Percentiles rank a stretch among this genome's conserved stretches.
Conservation (phyloP, 2,113 vertebrate genomes). For the Lagopus muta region DNA sequence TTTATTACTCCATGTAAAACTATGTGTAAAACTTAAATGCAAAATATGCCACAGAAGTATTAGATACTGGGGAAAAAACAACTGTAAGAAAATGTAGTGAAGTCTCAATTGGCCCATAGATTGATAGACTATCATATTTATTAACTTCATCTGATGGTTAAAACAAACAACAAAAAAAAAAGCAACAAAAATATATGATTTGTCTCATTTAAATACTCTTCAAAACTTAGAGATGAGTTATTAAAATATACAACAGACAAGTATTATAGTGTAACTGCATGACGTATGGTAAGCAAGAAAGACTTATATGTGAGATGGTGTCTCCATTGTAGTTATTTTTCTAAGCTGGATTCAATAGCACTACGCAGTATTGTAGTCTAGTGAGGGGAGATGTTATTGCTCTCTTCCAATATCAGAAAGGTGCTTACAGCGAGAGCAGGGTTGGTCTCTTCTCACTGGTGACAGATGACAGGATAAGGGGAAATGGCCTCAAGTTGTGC, state of each 20-base stretch:
- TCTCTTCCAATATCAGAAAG: no score
- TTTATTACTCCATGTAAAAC: background rate
- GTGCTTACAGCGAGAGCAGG: no score
- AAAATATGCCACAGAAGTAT: background rate
- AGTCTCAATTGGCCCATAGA: background rate
- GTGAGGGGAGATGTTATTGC: no score
- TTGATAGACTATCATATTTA: background rate
- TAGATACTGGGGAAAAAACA: background rate
- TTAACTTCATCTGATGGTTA: background rate
- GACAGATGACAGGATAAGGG: no score
- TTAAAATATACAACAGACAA: background rate
- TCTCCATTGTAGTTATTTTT: background rate
- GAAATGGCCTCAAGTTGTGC: no score
- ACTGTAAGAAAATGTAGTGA: background rate
- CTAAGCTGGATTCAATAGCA: background rate
- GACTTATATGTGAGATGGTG: background rate
- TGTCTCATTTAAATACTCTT: background rate
- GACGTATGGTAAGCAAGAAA: background rate
- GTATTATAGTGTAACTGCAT: background rate
- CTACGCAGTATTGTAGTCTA: background rate
- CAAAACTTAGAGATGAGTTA: background rate
- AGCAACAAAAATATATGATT: background rate
- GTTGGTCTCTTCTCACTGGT: no score
- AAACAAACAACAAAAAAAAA: background rate
- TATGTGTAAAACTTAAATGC: background rate